A percentile compares a stretch with the other conserved stretches of the same genome.
These are phyloP conservation scores for Agrotis clavis DNA, from an alignment of 2,888 invertebrate genomes.

Conservation along the genomic window DNA sequence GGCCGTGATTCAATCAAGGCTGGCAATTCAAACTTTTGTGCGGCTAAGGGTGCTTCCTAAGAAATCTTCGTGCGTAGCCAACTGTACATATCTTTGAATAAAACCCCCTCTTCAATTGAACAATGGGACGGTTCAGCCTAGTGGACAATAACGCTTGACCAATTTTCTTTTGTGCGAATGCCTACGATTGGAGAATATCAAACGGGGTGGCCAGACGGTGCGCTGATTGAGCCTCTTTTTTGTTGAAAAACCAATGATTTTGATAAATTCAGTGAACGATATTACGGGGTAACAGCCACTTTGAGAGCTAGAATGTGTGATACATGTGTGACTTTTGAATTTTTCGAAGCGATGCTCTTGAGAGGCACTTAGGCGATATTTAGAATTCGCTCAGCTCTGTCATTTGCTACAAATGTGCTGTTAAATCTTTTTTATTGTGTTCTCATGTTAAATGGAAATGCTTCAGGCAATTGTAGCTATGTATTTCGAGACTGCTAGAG, in stretches of 20 bases:
- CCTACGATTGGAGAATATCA: slow-evolving; percentile 87
- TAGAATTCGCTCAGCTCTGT: slow-evolving; percentile 42
- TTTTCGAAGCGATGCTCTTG: slow-evolving; percentile 19
- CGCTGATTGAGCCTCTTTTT: slow-evolving; percentile 85
- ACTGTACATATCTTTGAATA: slow-evolving; percentile 85
- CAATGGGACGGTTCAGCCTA: slow-evolving; percentile 86
- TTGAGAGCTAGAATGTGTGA: slow-evolving; percentile 50
- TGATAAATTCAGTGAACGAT: slow-evolving; percentile 82
- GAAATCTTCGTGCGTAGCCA: slow-evolving; percentile 78
- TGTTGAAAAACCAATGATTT: slow-evolving; percentile 83
- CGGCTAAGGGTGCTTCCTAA: slow-evolving; percentile 74
- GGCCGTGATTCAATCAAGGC: slow-evolving; percentile 77
- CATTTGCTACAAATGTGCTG: slow-evolving; percentile 27
- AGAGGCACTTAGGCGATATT: slow-evolving; percentile 20
- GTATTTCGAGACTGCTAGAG: background rate
- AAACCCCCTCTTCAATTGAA: slow-evolving; percentile 85
- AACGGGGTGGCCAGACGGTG: slow-evolving; percentile 80
- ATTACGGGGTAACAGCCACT: slow-evolving; percentile 59
- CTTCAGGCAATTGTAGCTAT: background rate
- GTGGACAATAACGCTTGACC: slow-evolving; percentile 90
- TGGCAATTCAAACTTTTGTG: slow-evolving; percentile 77
- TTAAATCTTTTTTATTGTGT: slow-evolving; percentile 28
- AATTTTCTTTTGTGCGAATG: slow-evolving; percentile 89
- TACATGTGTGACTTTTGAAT: slow-evolving; percentile 51
- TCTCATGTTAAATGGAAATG: slow-evolving; percentile 13